phyloP scores from a whole-genome alignment of 2,888 invertebrate genomes.

The Deroplatys truncata region DNA sequence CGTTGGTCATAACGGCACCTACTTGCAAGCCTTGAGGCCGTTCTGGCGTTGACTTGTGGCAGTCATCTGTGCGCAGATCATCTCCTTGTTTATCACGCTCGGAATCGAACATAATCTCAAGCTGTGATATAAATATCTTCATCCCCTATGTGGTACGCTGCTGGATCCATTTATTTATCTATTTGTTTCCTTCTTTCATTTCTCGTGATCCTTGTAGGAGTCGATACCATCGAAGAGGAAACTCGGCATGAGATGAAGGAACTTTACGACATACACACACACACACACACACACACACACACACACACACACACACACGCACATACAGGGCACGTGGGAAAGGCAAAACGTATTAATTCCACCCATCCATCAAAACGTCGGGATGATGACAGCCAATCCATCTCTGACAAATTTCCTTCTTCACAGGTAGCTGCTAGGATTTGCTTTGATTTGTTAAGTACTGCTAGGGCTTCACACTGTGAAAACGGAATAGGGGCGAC shows the following conservation, averaged over 20 bases:
- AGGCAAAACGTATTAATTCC: slow-evolving; percentile 14
- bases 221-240: not conserved
- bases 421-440: slow-evolving; percentile 4
- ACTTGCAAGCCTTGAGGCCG: not conserved
- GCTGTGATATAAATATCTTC: not conserved
- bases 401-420: slow-evolving; percentile 16
- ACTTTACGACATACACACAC: not conserved
- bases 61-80: not conserved
- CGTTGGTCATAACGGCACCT: not conserved
- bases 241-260: not conserved
- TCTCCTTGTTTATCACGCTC: not conserved
- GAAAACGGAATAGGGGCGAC: not conserved
- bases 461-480: not conserved
- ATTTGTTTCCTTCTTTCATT: not conserved
- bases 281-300: not conserved
- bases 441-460: slow-evolving; percentile 13
- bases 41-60: not conserved
- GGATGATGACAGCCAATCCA: slow-evolving; percentile 15
- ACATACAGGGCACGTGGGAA: not conserved
- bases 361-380: slow-evolving; percentile 20
- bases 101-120: not conserved
- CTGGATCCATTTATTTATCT: not conserved
- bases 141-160: not conserved
- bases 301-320: not conserved
- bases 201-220: not conserved